Base-by-base conservation (phyloP, 2,797 vertebrate genomes). In the Urophycis tenuis region DNA sequence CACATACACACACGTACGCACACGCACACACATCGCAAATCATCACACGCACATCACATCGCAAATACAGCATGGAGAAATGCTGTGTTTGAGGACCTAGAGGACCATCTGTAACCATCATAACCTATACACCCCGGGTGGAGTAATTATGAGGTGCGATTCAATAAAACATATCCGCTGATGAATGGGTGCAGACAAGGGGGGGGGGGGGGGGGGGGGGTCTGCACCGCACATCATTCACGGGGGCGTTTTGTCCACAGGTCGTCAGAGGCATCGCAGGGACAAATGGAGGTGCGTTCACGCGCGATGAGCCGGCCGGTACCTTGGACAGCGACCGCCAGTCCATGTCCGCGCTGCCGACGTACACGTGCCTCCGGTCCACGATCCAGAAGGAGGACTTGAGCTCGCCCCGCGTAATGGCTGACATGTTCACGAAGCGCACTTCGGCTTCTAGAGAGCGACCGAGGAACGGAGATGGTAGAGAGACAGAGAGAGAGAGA, bases 351-450 rank as follows among this genome's bases (percentile, higher is more conserved):
- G 94, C 95, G 71, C 95, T 97, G 83, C 96, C 96, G 17, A 97
- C 94, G 82, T 96, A 97, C 14, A 97, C 92, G 0, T 97, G 96
- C 81, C 90, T 94, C 75, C 95, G 95, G 83, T 97, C 96, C 87
- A 97, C 96, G n/a, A 96, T 94, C 95, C 96, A 96, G 91, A 97
- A 96, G 1, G 95, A 96, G 0, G 96, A 95, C 80, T 93, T 94
- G 9, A 97, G 93, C 19, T 89, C 91, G 15, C 96, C 96, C 85
- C 93, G 92, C 22, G 95, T 96, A 22, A 97, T 89, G 32, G 93
- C 94, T 11, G 93, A 93, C 95, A 96, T 96, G 84, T 97, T 96
- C 79, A 97, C 91, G 77, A 94, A 95, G 39, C 90, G 87, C 85
- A 96, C 92, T 79, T 95, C 93, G 1, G 95, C 95, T 77, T 94